phyloP scores from a whole-genome alignment of 2,888 invertebrate species.

The Coecobrya sp. region DNA sequence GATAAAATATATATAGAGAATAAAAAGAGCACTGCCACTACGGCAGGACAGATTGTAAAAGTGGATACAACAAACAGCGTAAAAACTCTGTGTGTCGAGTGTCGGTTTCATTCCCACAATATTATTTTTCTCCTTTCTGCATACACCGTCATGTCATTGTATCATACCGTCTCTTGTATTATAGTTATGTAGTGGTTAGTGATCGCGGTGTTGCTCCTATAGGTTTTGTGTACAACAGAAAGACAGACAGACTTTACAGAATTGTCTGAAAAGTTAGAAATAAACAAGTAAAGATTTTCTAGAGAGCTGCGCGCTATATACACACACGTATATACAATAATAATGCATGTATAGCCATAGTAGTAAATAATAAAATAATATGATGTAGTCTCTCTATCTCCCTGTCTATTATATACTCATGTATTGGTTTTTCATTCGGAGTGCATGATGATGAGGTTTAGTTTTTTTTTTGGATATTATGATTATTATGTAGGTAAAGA shows the following conservation, averaged over 20 bases:
- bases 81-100: background rate
- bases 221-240: background rate
- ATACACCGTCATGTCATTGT: slow-evolving; percentile 12
- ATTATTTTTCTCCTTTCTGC: slow-evolving; percentile 20
- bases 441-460: slow-evolving; percentile 46
- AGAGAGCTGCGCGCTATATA: no score
- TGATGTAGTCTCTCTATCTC: background rate
- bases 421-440: slow-evolving; percentile 17
- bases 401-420: background rate
- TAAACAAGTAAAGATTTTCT: slow-evolving; percentile 34
- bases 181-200: background rate
- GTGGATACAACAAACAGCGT: background rate
- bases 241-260: slow-evolving; percentile 37
- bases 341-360: background rate
- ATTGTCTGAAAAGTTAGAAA: slow-evolving; percentile 29
- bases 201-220: slow-evolving; percentile 25
- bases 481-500: slow-evolving; percentile 39
- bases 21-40: background rate
- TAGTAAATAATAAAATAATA: background rate
- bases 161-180: background rate
- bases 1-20: background rate
- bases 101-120: slow-evolving; percentile 52
- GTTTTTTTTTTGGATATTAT: slow-evolving; percentile 6
- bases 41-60: background rate
- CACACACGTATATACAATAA: no score